Conservation (phyloP, 2,888 invertebrate genomes). For the Chloroclysta siterata region DNA sequence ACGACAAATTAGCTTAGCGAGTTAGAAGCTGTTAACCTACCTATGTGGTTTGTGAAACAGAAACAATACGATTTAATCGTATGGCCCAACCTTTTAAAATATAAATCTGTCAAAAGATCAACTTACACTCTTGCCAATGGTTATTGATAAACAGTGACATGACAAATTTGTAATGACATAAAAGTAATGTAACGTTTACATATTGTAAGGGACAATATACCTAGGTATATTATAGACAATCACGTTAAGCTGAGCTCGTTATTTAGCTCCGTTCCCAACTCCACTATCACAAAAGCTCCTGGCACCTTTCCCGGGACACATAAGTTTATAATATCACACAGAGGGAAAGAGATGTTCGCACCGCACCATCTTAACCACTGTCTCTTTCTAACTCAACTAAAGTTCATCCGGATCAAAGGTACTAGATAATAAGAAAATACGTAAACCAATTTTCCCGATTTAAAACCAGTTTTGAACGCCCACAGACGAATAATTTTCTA, state of each 20-base stretch:
- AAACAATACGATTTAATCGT: not conserved
- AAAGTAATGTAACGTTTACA: not conserved
- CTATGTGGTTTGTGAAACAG: not conserved
- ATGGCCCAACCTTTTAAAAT: too few relatives aligned
- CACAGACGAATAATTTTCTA: conserved; percentile 2
- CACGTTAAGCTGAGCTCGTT: conserved; percentile 38
- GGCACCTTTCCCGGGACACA: conserved; percentile 62
- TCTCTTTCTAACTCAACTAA: conserved; percentile 37
- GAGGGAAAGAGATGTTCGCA: conserved; percentile 42
- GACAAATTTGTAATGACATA: not conserved
- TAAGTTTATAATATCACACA: conserved; percentile 57
- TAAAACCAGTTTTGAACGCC: conserved; percentile 6
- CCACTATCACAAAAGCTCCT: conserved; percentile 54
- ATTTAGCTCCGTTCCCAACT: conserved; percentile 54
- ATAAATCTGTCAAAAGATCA: not conserved
- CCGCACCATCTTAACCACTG: conserved; percentile 17
- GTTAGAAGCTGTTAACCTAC: not conserved
- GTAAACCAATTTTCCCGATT: conserved; percentile 19
- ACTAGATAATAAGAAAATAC: conserved; percentile 12
- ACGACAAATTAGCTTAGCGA: conserved; percentile 28
- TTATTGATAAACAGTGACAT: not conserved
- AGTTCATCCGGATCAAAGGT: conserved; percentile 12
- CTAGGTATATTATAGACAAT: not conserved
- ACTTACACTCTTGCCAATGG: not conserved
- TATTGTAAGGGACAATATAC: not conserved